Conservation (phyloP, 2,888 invertebrate genomes). For the Thera obeliscata region DNA sequence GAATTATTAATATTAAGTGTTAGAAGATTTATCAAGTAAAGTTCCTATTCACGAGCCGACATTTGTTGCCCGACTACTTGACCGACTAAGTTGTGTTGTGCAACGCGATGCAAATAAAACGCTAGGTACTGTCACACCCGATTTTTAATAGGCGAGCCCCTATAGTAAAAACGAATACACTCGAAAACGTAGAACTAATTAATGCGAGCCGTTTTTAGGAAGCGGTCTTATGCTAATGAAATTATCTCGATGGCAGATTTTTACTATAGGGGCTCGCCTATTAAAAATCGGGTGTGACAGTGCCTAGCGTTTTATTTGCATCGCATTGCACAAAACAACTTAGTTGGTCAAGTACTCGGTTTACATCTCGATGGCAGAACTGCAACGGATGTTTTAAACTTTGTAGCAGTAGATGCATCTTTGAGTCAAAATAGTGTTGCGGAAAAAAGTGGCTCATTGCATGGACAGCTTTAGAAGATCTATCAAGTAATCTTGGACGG, state of each 20-base stretch:
- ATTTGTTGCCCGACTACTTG: neutral
- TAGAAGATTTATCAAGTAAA: slow-evolving; percentile 66
- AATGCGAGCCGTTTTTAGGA: no score
- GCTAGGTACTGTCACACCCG: neutral
- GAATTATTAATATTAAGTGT: slow-evolving; percentile 70
- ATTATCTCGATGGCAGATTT: no score
- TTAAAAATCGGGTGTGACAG: no score
- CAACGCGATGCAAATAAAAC: neutral
- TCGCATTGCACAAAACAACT: neutral
- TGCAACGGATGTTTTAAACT: no score
- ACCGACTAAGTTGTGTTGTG: neutral
- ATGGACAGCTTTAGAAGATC: slow-evolving; percentile 53
- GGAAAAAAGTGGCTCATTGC: slow-evolving; percentile 10
- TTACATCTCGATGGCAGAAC: no score
- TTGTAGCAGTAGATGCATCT: no score
- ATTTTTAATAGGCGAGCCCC: no score
- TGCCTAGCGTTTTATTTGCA: neutral
- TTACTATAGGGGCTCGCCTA: no score
- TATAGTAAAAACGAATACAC: no score
- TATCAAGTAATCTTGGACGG: slow-evolving; percentile 67
- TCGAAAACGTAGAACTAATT: no score
- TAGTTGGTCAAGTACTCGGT: neutral
- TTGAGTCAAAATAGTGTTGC: neutral
- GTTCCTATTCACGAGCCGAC: slow-evolving; percentile 17
- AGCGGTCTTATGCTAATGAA: no score